Conservation (phyloP, 2,797 vertebrate genomes). For the Salarias fasciatus region DNA sequence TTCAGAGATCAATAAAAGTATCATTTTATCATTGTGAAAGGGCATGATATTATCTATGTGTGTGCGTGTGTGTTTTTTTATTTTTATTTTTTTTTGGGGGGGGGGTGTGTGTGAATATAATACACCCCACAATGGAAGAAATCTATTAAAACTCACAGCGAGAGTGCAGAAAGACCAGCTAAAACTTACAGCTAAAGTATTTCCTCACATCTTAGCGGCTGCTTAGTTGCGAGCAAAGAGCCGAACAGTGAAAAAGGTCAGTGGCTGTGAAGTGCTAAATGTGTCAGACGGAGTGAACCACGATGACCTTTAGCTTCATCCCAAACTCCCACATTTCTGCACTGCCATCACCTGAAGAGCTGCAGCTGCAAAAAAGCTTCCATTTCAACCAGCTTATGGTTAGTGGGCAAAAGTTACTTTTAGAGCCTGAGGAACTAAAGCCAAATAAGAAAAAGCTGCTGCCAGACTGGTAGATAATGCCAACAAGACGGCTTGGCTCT, state of each 20-base stretch:
- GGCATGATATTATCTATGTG: constrained; percentile 43
- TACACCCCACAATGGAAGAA: constrained; percentile 32
- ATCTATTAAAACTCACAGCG: constrained; percentile 57
- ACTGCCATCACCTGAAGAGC: not conserved
- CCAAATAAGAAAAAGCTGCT: too few species aligned
- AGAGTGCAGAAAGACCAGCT: constrained; percentile 37
- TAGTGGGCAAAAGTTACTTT: too few species aligned
- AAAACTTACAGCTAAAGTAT: constrained; percentile 26
- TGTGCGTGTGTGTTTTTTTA: too few species aligned
- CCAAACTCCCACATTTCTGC: constrained; percentile 25
- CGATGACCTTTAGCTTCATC: constrained; percentile 40
- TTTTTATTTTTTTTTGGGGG: constrained; percentile 12
- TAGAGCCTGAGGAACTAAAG: too few species aligned
- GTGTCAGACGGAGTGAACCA: constrained; percentile 43
- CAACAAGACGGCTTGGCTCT: too few species aligned
- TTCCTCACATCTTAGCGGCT: constrained; percentile 31
- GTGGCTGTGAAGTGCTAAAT: constrained; percentile 35
- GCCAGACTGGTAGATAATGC: too few species aligned
- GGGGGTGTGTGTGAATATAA: too few species aligned
- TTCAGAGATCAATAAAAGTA: constrained; percentile 54
- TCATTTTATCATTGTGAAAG: constrained; percentile 56
- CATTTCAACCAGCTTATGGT: not conserved
- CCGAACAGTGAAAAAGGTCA: constrained; percentile 39
- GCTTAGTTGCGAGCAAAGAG: constrained; percentile 30
- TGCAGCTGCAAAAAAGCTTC: constrained; percentile 1